Percentiles rank a stretch among this genome's conserved stretches.
phyloP scores from a whole-genome alignment of 2,113 vertebrate genomes.

The Gambusia affinis region DNA sequence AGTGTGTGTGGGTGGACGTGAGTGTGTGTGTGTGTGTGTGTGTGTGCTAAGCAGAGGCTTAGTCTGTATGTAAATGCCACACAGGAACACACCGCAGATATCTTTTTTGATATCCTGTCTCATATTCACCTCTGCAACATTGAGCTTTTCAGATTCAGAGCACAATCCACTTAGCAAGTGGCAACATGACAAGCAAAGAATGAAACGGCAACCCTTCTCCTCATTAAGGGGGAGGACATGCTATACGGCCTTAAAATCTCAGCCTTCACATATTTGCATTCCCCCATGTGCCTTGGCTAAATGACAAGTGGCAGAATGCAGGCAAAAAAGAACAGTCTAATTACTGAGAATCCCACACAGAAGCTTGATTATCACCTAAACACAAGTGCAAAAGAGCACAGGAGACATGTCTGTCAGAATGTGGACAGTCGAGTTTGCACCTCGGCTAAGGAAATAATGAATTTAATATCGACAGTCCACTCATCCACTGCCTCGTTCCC shows the following conservation, averaged over 20 bases:
- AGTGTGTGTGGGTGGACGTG: not conserved
- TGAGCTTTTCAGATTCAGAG: slow-evolving; percentile 70
- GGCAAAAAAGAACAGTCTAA: slow-evolving; percentile 69
- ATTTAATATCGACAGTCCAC: slow-evolving; percentile 79
- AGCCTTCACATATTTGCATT: slow-evolving; percentile 70
- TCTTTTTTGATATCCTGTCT: slow-evolving; percentile 49
- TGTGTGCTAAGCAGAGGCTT: not conserved
- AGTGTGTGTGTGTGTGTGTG: not conserved
- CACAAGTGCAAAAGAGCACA: slow-evolving; percentile 71
- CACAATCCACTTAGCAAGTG: slow-evolving; percentile 69
- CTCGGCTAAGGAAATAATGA: slow-evolving; percentile 80
- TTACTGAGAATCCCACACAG: slow-evolving; percentile 74
- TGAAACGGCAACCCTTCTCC: slow-evolving; percentile 59
- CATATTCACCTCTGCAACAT: slow-evolving; percentile 59
- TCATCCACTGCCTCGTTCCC: slow-evolving; percentile 79
- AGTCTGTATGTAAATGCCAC: slow-evolving; percentile 40
- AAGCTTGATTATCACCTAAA: slow-evolving; percentile 77
- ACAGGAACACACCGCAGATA: slow-evolving; percentile 31
- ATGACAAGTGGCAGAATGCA: slow-evolving; percentile 76
- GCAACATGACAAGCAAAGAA: slow-evolving; percentile 64
- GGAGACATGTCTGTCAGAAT: slow-evolving; percentile 73
- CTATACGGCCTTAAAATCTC: slow-evolving; percentile 56
- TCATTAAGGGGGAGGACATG: slow-evolving; percentile 71
- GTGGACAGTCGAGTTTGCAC: slow-evolving; percentile 72
- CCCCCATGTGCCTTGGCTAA: slow-evolving; percentile 55